Conservation (phyloP, 2,113 vertebrate species). For the Cyanistes caeruleus region DNA sequence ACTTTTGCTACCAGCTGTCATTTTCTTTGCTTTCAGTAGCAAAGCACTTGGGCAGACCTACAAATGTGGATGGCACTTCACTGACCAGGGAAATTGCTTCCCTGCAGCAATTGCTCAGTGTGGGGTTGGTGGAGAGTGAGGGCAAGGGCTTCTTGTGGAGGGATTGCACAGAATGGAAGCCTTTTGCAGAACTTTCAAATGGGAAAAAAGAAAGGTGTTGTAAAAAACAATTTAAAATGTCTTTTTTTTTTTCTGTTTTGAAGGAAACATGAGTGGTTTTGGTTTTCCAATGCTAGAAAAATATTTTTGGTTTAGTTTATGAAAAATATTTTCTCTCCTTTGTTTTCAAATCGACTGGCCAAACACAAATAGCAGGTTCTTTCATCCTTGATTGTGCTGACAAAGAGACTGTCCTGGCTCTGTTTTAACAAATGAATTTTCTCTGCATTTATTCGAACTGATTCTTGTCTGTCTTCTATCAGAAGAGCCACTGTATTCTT, state of each 20-base stretch:
- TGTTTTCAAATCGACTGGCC: not conserved
- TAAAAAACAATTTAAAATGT: not conserved
- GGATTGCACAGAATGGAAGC: not conserved
- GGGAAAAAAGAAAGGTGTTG: not conserved
- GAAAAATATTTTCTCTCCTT: not conserved
- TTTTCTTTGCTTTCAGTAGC: not conserved
- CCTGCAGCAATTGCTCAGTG: not conserved
- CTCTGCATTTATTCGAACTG: not conserved
- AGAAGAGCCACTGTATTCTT: not conserved
- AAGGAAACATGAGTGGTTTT: not conserved
- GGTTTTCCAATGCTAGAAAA: not conserved
- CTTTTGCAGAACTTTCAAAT: not conserved
- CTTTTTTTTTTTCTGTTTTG: not conserved
- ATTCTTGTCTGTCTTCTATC: not conserved
- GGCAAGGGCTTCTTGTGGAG: not conserved
- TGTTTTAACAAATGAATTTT: slow-evolving; percentile 6
- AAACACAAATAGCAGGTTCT: slow-evolving; percentile 16
- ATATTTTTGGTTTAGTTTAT: not conserved
- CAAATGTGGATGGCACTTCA: not conserved
- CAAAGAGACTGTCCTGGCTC: not conserved
- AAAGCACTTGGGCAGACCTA: not conserved
- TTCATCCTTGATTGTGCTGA: not conserved
- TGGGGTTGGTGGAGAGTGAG: not conserved
- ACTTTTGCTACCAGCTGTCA: not conserved
- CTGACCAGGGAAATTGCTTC: not conserved